A percentile compares a stretch with the other conserved stretches of the same genome.
Evolutionary conservation across 1,140 invertebrate genomes (phyloP).

Genomic region (Linepithema humile): DNA sequence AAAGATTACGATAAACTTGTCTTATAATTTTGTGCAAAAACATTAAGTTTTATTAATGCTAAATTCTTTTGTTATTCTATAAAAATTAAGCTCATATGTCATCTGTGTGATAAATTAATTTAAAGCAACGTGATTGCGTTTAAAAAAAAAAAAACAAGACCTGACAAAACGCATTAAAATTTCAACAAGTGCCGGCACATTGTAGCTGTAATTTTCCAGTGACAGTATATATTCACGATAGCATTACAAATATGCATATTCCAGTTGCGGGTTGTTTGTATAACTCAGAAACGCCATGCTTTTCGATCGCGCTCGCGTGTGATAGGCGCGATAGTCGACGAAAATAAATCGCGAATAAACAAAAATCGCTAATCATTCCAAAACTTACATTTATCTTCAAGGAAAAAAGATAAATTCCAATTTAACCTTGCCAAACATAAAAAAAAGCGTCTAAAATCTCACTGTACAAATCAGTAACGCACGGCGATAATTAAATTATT

Average conservation of each 20-base stretch:
- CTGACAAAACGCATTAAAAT: background rate
- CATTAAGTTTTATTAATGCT: background rate
- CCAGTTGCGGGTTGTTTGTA: conserved; percentile 24
- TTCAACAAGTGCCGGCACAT: background rate
- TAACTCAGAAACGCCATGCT: background rate
- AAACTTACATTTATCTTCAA: background rate
- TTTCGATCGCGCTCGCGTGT: background rate
- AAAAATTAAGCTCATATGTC: no score
- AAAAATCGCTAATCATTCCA: background rate
- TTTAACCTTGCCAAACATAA: background rate
- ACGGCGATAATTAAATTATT: background rate
- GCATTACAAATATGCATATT: conserved; percentile 11
- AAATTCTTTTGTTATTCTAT: no score
- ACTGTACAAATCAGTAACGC: background rate
- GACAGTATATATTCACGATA: background rate
- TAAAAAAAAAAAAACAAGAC: background rate
- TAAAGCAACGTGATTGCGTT: background rate
- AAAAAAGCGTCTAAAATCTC: background rate
- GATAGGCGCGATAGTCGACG: background rate
- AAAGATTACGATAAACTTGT: background rate
- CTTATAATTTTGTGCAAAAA: background rate
- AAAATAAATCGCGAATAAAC: conserved; percentile 12
- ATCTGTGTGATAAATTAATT: background rate
- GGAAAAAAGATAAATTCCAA: background rate
- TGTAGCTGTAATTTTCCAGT: background rate